Percentiles rank a stretch among this genome's conserved stretches.
phyloP scores from a whole-genome alignment of 2,797 vertebrate genomes.

The Neosilurus hyrtlii region DNA sequence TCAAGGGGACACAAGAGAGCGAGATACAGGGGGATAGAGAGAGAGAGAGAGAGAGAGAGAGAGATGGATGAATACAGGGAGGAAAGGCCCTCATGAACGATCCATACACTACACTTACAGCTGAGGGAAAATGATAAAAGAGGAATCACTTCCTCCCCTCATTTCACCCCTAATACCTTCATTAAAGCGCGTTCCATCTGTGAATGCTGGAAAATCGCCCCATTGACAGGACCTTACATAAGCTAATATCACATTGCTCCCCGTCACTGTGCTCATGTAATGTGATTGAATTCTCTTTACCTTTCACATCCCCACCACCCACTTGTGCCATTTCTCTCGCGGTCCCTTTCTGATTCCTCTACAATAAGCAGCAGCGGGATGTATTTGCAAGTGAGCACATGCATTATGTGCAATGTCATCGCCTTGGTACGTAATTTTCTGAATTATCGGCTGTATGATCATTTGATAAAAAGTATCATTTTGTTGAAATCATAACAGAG shows the following conservation, averaged over 20 bases:
- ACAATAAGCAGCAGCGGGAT: background rate
- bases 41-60: conserved; percentile 24
- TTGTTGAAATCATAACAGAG: background rate
- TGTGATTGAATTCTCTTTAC: conserved; percentile 38
- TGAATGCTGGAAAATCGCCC: conserved; percentile 38
- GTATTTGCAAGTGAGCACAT: background rate
- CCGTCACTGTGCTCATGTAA: conserved; percentile 27
- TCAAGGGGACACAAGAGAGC: conserved; percentile 27
- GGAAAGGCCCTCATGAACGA: conserved; percentile 24
- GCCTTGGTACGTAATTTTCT: background rate
- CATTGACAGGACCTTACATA: conserved; percentile 38
- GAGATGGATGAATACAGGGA: conserved; percentile 14
- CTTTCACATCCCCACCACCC: conserved; percentile 21
- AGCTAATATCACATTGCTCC: conserved; percentile 33
- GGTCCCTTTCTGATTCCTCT: conserved; percentile 9
- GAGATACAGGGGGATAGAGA: conserved; percentile 43
- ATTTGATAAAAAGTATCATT: conserved; percentile 16
- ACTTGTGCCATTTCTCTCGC: conserved; percentile 4
- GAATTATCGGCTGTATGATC: background rate
- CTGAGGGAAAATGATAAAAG: conserved; percentile 41
- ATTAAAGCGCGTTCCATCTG: conserved; percentile 41
- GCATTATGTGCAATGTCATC: background rate
- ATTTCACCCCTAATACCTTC: conserved; percentile 49
- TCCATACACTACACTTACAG: conserved; percentile 30
- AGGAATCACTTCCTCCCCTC: conserved; percentile 43